Percentiles rank a stretch among this genome's conserved stretches.
Conservation (phyloP, 2,888 invertebrate genomes). For the Rhagonycha lutea region DNA sequence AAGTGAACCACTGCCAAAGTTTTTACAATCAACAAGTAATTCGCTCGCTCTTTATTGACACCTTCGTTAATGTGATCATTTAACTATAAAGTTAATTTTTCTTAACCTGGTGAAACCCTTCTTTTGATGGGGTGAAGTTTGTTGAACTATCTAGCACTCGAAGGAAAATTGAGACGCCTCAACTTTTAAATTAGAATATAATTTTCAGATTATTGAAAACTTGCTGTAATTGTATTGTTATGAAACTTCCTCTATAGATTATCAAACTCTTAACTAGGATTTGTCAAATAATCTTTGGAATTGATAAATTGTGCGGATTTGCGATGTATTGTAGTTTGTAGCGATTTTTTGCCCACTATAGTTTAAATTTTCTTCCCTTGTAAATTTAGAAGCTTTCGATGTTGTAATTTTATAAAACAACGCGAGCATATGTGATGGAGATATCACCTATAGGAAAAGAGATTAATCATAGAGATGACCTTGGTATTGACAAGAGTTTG, state of each 20-base stretch:
- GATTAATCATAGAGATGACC: neutral
- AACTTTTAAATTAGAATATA: neutral
- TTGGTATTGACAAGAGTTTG: neutral
- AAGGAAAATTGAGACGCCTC: neutral
- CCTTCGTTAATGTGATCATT: neutral
- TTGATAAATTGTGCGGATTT: neutral
- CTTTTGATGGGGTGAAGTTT: neutral
- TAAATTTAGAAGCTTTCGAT: neutral
- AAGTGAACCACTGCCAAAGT: neutral
- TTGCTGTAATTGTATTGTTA: neutral
- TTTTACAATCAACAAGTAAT: neutral
- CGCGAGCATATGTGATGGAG: neutral
- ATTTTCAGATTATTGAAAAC: neutral
- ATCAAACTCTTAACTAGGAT: neutral
- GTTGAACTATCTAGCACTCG: neutral
- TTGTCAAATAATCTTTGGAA: neutral
- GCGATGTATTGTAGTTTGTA: neutral
- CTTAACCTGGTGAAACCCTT: neutral
- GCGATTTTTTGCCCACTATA: neutral
- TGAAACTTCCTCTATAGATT: neutral
- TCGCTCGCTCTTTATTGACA: neutral
- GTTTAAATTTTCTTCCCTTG: neutral
- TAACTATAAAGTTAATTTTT: neutral
- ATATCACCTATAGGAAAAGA: neutral
- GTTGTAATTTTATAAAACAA: neutral